Base-by-base conservation (phyloP, 2,888 invertebrate genomes). In the Machimus rusticus region DNA sequence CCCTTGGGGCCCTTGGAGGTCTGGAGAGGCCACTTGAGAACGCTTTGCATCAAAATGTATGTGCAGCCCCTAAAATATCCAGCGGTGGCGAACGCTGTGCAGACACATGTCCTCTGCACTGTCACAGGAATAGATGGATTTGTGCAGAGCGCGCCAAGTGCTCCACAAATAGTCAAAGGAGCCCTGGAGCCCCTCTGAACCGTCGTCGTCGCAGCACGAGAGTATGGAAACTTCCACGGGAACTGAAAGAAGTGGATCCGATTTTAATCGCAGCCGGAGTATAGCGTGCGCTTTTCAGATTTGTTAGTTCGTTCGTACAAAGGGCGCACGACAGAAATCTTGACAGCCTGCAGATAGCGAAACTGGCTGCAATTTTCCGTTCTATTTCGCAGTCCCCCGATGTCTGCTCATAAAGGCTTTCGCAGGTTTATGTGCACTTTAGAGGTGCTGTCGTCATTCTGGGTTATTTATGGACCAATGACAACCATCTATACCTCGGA, bases 141-240 rank as follows among this genome's bases (percentile, higher is more conserved):
- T 82, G 57, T 57, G 31, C 23, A 57, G 37, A 39, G 37, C 37
- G 16, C 82, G 9, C 37, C 82, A 82, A 82, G 82, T 82, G 82
- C 39, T 82, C 82, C 51, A 66, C 82, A 82, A 82, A 82, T 82
- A 82, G 82, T 82, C 82, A 82, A 82, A 66, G 66, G 9, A 66
- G 34, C 34, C 66, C 66, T 23, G 23, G 66, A 23, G 28, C 66
- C 66, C 19, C 28, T 28, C 2, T 66, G 66, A 66, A 51, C 19
- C 16, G 28, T 28, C 23, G 23, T 46, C 4, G 16, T 46, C 43
- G 12, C 3, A 46, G 43, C 12, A 66, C 28, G 19, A 82, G 19
- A 37, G 37, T 66, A 82, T 57, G 57, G 57, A 82, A 82, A 66
- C 19, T 55, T 66, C 66, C n/a, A 57, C 23, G 23, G 39, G 34